Conservation (phyloP, 2,797 vertebrate species). For the Gastrophryne carolinensis region DNA sequence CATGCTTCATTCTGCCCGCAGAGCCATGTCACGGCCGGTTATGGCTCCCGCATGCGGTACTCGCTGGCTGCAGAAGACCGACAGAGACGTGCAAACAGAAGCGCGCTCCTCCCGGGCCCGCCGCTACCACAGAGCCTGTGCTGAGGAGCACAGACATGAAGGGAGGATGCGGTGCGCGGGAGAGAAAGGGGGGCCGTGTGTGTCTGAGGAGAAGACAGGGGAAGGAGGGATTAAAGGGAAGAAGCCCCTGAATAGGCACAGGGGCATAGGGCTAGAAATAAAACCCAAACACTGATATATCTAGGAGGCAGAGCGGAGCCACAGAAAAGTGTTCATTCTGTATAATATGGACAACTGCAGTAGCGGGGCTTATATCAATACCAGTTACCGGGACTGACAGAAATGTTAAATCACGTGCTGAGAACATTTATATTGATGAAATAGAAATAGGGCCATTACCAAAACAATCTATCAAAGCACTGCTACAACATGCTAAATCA, state of each 20-base stretch:
- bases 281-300: too few species aligned
- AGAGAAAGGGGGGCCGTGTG: neutral
- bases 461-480: too few species aligned
- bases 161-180: conserved; percentile 2
- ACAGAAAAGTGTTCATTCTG: too few species aligned
- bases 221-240: conserved; percentile 21
- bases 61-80: conserved; percentile 4
- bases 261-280: too few species aligned
- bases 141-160: conserved; percentile 10
- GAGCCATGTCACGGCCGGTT: conserved; percentile 36
- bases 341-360: too few species aligned
- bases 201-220: neutral
- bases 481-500: too few species aligned
- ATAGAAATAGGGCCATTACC: too few species aligned
- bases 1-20: conserved; percentile 43
- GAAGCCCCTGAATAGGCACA: conserved; percentile 20
- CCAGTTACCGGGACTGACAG: too few species aligned
- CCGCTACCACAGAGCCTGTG: neutral
- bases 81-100: conserved; percentile 12
- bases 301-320: neutral
- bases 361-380: too few species aligned
- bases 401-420: too few species aligned
- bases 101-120: conserved; percentile 5
- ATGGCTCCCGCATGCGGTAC: conserved; percentile 31
- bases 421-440: too few species aligned